Base-by-base conservation (phyloP, 2,113 vertebrate genomes). In the Tetrax tetrax region DNA sequence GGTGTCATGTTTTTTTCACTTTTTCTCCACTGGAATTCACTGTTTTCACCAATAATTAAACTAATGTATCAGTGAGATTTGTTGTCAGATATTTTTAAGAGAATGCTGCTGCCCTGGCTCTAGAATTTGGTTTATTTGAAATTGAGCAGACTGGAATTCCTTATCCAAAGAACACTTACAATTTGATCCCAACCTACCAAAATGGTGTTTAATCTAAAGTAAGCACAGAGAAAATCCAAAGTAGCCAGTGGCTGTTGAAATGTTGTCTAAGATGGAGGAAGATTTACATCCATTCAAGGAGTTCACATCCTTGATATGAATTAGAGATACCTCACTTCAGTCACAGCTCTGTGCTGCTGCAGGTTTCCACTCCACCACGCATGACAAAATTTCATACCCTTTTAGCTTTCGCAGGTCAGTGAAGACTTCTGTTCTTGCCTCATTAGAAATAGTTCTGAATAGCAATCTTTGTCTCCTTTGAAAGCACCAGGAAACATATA, bases 341-440 rank as follows among this genome's bases (percentile, higher is more conserved):
- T 78, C 60, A 75, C 56, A 71, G 38, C 23, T 87, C 78, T 50
- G 28, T 87, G 28, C 53, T 93, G 48, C 43, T 59, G 14, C 14
- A 68, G 1, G 20, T 69, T 90, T 90, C 85, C 88, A 33, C 21
- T 88, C 53, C 7, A 29, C 24, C 3, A 18, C 10, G 75, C 80
- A 11, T 0, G 1, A 69, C 17, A 94, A 83, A 79, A 93, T 56
- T 88, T 90, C 75, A 33, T 90, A 61, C 20, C 4, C 10, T 38
- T 87, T 78, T 60, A 86, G 33, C 45, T 79, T 79, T 72, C 4
- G 4, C 38, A 50, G 24, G 37, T 81, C 65, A 84, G 38, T 51
- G 61, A 93, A 87, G 33, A 76, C 29, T 93, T 93, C 72, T 87
- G 25, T 60, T 94, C 66, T 83, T 91, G 54, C 35, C 31, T 93